Evolutionary conservation across 2,888 invertebrate species (phyloP), one percentile per base, ranked within the genome.

Genomic region (Saturnia pavonia): DNA sequence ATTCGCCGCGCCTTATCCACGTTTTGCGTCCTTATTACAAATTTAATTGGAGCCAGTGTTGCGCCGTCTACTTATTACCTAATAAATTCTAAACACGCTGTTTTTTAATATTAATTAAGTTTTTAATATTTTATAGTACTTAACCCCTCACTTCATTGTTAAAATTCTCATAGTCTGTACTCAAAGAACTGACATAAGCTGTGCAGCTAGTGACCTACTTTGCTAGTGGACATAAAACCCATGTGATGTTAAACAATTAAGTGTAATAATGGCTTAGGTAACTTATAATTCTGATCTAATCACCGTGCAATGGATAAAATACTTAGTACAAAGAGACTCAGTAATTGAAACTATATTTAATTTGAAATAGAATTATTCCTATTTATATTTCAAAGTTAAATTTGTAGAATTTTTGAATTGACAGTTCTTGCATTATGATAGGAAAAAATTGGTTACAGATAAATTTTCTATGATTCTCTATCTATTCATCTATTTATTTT

Each of bases 1-100:
- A 72, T 73, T 78, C 77, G 74, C 68, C 71, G 70, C 70, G 73
- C 74, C 74, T 72, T 72, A 70, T 73, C 27, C 65, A 71, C 51
- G 71, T 54, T 67, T 70, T n/a, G 42, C 27, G 42, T 22, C 54
- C 1, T 22, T n/a, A 65, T 65, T 34, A 16, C 34, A 34, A 34
- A 34, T 1, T 19, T 34, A 43, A 54, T 54, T 34, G 34, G 34
- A 16, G 27, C 63, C 16, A 63, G 16, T 63, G 7, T 54, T 16
- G 63, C n/a, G 6, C 11, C 16, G 27, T 14, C 40, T 11, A 8
- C 9, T 40, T 40, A 40, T 40, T 65, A 65, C 7, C 0, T 65
- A 40, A 19, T 65, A 4, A n/a, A 8, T 40, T 40, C 40, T n/a
- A 19, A 19, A 40, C 40, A 34, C 9, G 16, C 22, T 63, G 19